Conservation (phyloP, 2,888 invertebrate genomes). For the Standfussiana lucernea region DNA sequence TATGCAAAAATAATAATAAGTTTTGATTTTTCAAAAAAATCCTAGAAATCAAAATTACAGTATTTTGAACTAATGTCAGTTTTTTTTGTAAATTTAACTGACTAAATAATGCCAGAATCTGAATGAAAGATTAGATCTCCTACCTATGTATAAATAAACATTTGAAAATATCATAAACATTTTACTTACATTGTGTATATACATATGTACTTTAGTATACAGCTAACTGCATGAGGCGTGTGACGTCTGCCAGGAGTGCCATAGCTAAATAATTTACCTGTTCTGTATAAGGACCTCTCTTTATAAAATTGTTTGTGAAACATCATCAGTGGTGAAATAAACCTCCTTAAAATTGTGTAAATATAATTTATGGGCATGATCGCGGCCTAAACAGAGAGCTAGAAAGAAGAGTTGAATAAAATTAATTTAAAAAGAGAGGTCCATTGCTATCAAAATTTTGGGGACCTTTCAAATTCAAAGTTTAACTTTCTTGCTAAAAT, state of each 20-base stretch:
- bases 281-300: neutral
- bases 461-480: neutral
- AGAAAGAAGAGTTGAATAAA: neutral
- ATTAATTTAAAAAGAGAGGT: neutral
- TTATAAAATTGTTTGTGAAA: slow-evolving; percentile 11
- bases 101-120: neutral
- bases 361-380: neutral
- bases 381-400: neutral
- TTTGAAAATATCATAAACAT: neutral
- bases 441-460: neutral
- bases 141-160: neutral
- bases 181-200: neutral
- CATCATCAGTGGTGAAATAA: neutral
- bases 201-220: neutral
- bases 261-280: slow-evolving; percentile 27
- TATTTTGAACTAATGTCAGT: too few species aligned
- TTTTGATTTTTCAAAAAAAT: neutral
- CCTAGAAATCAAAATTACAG: too few species aligned
- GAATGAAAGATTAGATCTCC: neutral
- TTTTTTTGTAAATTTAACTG: too few species aligned
- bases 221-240: neutral
- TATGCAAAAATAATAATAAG: neutral
- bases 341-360: neutral
- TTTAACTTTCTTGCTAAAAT: slow-evolving; percentile 7
- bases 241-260: slow-evolving; percentile 4